Evolutionary conservation across 2,888 invertebrate genomes (phyloP), one percentile per base, ranked within the genome.

Genomic region (Toxonevra muliebris): DNA sequence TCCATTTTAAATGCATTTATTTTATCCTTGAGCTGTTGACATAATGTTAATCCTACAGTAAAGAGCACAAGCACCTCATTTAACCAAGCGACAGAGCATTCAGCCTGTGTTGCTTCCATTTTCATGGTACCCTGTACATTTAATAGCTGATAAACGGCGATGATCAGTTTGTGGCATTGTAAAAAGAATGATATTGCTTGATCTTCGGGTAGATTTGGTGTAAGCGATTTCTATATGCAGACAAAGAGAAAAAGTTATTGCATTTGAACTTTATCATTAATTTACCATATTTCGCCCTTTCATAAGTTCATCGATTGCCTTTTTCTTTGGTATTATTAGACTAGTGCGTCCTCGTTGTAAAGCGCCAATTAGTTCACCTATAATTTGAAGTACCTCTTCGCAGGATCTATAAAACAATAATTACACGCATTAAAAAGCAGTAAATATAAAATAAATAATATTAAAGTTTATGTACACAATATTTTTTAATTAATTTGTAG

Each of bases 101-200:
- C 97, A 0, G 96, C 94, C 86, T 96, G 93, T 73, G 91, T 92
- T 0, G 93, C 93, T 80, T 95, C 95, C 80, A 94, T 94, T 77
- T 94, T 92, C 88, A 94, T 92, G 45, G 90, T 91, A 0, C 95
- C 94, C 76, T 94, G 94, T 30, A 91, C 91, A 69, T 90, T 92
- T 80, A 91, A 91, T 75, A 96, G 85, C 79, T 96, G 95, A 85
- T 97, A 97, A 20, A 95, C 92, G 17, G 96, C 96, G 84, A 97
- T 92, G 76, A 96, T 93, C 81, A 98, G 86, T 85, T 97, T 97
- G 83, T 96, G 95, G 48, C 95, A 95, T 85, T 97, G 96, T 75
- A 97, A 92, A 87, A 98, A 98, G 87, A 97, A 97, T 77, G 96
- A 96, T 84, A 97, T 92, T 59, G 96, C 95, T 82, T 96, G 87